Base-by-base conservation (phyloP, 1,140 invertebrate genomes). In the Holotrichia oblita region DNA sequence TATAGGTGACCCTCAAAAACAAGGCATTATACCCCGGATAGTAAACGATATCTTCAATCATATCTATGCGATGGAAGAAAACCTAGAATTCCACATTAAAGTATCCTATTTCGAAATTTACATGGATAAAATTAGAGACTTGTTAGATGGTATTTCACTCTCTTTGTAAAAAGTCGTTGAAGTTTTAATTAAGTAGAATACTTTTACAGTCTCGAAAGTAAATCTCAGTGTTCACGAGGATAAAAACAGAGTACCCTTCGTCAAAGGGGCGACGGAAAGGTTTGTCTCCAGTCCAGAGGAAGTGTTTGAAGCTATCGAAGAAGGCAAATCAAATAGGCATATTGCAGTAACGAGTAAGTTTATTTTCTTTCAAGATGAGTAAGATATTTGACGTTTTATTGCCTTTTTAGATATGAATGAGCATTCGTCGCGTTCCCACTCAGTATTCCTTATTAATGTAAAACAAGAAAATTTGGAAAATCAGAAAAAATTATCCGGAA, bases 41-140 rank as follows among this genome's bases (percentile, higher is more conserved):
- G 97, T 99, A 74, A 96, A 98, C 87, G 99, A 99, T 88, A 99
- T 99, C 84, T 99, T 99, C 89, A 99, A 98, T 89, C 98, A 99
- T 89, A 99, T 99, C 86, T 99, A 99, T 89, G 94, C 94, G 80
- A 99, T 99, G 98, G 98, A 99, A 89, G 97, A 99, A 89, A 97
- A 98, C 88, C 89, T 99, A 83, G 98, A 99, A 89, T 99, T 99
- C 88, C 98, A 99, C 88, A 99, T 99, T 83, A 99, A 99, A 92
- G 96, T 99, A 72, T 99, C 99, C 42, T 99, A 99, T 89, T 99
- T 98, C 93, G 99, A 99, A 93, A 99, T 99, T 85, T 99, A 99
- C 88, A 97, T 99, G 96, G 99, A 99, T 87, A 99, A 99, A 92
- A 99, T 99, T 86, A 91, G 98, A 87, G 98, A 99, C 93, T 91